Base-by-base conservation (phyloP, 2,113 vertebrate genomes). In the Tachysurus fulvidraco region DNA sequence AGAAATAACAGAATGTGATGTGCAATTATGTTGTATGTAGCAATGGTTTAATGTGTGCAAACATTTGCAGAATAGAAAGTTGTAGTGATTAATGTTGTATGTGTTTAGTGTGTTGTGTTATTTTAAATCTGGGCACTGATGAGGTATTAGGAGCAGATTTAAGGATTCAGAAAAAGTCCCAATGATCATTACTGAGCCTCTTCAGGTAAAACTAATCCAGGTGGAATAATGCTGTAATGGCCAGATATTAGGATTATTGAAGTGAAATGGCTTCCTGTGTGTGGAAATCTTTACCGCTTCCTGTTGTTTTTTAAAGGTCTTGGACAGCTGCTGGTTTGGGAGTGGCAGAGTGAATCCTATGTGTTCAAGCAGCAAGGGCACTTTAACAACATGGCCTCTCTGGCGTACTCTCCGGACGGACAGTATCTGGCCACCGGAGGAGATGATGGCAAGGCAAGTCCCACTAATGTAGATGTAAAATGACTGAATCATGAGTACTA, bases 261-360 rank as follows among this genome's bases (percentile, higher is more conserved):
- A 17, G 4, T 67, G 9, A 74, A 83, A 83, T 76, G 4, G 6
- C 21, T 67, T 88, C 28, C 41, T 64, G 25, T 57, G 10, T 55
- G 14, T 52, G 2, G 74, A 52, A 50, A 25, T 60, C 2, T 0
- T 25, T 85, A 25, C 7, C 19, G 54, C 64, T 50, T 9, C 21
- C 2, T 91, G 25, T 82, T 0, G 73, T 10, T 86, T 46, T 46
- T 91, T 46, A 0, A 88, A 99, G 98, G 97, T 88, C 91, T 97
- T 92, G 98, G 98, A 6, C 98, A 99, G 94, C 95, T 99, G 87
- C 93, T 99, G 92, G 98, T 99, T 73, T 99, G 98, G 98, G 98
- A 99, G 85, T 99, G 98, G 98, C 98, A 99, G 94, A 99, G 98
- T 0, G 98, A 99, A 86, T 99, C 97, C 19, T 99, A 98, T 0